A percentile compares a stretch with the other conserved stretches of the same genome.
These are phyloP conservation scores for Pyrocephalus nanus DNA, from an alignment of 2,797 vertebrate genomes.

Conservation along the genomic window DNA sequence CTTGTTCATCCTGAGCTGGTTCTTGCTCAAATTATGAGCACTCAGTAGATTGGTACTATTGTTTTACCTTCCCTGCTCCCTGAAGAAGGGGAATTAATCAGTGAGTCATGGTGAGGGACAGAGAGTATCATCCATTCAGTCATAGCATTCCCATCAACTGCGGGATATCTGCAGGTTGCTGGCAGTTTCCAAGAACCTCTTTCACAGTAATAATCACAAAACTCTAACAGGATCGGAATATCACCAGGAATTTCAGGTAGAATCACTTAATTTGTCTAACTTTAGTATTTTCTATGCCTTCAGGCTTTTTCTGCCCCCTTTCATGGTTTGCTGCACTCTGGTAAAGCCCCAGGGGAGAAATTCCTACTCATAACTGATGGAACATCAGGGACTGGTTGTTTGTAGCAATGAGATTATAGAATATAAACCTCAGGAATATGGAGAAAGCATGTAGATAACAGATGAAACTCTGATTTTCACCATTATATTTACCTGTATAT, in stretches of 20 bases:
- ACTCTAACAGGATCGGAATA: neutral
- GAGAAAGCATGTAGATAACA: neutral
- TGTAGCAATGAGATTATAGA: neutral
- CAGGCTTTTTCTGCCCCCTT: neutral
- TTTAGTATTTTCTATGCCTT: neutral
- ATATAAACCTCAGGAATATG: neutral
- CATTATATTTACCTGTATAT: neutral
- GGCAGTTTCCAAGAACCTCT: neutral
- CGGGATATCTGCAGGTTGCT: neutral
- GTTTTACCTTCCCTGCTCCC: neutral
- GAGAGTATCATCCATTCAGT: neutral
- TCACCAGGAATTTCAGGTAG: neutral
- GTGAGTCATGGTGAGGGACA: fast-evolving
- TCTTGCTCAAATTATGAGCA: neutral
- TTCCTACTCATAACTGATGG: neutral
- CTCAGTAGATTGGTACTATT: neutral
- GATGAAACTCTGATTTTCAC: neutral
- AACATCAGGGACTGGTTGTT: neutral
- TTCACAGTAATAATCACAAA: neutral
- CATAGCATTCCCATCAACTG: too few species aligned
- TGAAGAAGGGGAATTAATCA: neutral
- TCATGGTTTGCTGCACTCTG: neutral
- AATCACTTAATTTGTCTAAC: neutral
- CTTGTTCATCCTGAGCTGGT: neutral
- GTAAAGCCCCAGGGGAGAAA: neutral